phyloP scores from a whole-genome alignment of 2,888 invertebrate species.

The Amphipoea oculea region DNA sequence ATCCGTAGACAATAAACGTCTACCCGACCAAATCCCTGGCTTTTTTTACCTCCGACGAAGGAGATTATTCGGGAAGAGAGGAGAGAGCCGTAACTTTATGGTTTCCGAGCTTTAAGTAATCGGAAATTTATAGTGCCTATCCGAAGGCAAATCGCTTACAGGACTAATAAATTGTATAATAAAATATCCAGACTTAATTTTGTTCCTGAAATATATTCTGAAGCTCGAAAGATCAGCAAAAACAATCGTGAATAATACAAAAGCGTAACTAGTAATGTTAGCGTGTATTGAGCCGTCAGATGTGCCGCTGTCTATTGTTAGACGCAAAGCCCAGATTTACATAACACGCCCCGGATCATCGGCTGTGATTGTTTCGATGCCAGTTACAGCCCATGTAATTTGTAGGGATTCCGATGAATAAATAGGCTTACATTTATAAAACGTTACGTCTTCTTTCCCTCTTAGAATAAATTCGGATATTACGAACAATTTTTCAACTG shows the following conservation, averaged over 20 bases:
- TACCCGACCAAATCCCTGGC: slow-evolving; percentile 31
- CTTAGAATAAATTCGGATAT: slow-evolving; percentile 40
- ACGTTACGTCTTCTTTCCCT: slow-evolving; percentile 59
- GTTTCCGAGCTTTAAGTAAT: slow-evolving; percentile 52
- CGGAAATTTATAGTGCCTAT: slow-evolving; percentile 54
- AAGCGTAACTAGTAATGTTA: slow-evolving; percentile 72
- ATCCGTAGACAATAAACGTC: slow-evolving; percentile 54
- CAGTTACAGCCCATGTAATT: slow-evolving; percentile 86
- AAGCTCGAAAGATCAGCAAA: slow-evolving; percentile 66
- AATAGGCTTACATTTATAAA: slow-evolving; percentile 80
- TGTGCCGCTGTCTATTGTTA: slow-evolving; percentile 82
- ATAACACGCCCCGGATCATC: slow-evolving; percentile 87
- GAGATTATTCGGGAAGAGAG: slow-evolving; percentile 40
- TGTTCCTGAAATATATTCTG: slow-evolving; percentile 37
- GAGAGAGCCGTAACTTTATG: slow-evolving; percentile 43
- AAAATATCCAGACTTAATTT: slow-evolving; percentile 35
- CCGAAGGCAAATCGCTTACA: slow-evolving; percentile 37
- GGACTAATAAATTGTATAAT: slow-evolving; percentile 41
- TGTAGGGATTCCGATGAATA: slow-evolving; percentile 86
- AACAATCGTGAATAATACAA: slow-evolving; percentile 74
- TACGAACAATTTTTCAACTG: slow-evolving; percentile 35
- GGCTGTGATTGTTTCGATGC: slow-evolving; percentile 87
- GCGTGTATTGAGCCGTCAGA: slow-evolving; percentile 75
- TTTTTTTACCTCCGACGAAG: slow-evolving; percentile 38
- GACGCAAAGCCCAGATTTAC: slow-evolving; percentile 86